Percentiles rank a stretch among this genome's conserved stretches.
These are phyloP conservation scores for Danaus melanippus DNA, from an alignment of 1,140 invertebrate species.

Conservation along the genomic window DNA sequence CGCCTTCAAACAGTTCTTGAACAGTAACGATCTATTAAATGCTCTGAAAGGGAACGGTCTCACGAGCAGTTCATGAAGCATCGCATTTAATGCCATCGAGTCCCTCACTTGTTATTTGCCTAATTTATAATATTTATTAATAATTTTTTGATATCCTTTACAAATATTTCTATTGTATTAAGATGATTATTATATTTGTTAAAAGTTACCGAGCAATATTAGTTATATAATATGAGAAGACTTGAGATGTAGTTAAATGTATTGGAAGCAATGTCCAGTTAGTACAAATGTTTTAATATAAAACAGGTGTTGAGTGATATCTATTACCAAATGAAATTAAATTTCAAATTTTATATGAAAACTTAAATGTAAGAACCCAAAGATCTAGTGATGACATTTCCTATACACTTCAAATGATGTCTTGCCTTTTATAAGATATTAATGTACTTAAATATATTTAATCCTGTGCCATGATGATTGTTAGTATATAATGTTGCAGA, in stretches of 20 bases:
- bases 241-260: too few relatives aligned
- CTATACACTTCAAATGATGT: too few relatives aligned
- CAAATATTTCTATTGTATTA: slow-evolving; percentile 2
- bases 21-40: slow-evolving; percentile 42
- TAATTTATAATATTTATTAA: background rate
- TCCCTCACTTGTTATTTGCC: too few relatives aligned
- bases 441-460: slow-evolving; percentile 10
- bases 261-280: too few relatives aligned
- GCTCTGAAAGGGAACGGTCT: slow-evolving; percentile 37
- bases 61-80: too few relatives aligned
- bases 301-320: too few relatives aligned
- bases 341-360: slow-evolving; percentile 11
- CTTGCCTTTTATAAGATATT: slow-evolving; percentile 2
- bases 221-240: too few relatives aligned
- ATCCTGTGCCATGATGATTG: slow-evolving; percentile 2
- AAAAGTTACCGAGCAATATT: background rate
- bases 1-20: slow-evolving; percentile 52
- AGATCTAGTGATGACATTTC: too few relatives aligned
- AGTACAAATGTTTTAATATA: too few relatives aligned
- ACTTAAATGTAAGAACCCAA: too few relatives aligned
- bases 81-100: too few relatives aligned
- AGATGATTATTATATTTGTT: background rate
- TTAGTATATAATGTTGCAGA: slow-evolving; percentile 7
- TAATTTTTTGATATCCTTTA: background rate
- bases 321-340: slow-evolving; percentile 4